Conservation (phyloP, 2,113 vertebrate species). For the Nestor notabilis region DNA sequence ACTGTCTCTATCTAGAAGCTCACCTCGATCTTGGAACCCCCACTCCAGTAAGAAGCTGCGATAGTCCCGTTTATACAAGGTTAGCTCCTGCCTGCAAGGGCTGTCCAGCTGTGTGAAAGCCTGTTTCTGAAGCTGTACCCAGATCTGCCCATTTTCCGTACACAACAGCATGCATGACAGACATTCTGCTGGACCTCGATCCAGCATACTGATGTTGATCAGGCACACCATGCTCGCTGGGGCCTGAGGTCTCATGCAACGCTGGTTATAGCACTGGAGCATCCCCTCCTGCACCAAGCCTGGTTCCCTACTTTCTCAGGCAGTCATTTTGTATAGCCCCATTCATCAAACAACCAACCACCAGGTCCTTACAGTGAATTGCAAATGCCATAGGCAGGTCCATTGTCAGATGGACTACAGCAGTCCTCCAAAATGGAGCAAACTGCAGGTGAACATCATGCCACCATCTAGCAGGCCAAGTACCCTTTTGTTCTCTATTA, state of each 20-base stretch:
- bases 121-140: background rate
- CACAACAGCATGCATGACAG: background rate
- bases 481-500: background rate
- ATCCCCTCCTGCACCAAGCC: background rate
- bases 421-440: background rate
- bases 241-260: too few species aligned
- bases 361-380: background rate
- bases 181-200: background rate
- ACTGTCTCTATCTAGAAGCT: background rate
- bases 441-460: background rate
- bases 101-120: accelerated
- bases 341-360: background rate
- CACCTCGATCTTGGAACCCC: background rate
- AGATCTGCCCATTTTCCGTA: background rate
- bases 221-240: accelerated
- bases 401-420: background rate
- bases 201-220: accelerated
- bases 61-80: background rate
- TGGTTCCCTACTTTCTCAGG: background rate
- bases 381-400: background rate
- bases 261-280: background rate
- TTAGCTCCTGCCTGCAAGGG: background rate
- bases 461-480: background rate
- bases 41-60: background rate
- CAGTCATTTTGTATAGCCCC: background rate